A percentile compares a stretch with the other conserved stretches of the same genome.
Conservation (phyloP, 1,140 invertebrate species). For the Drosophila asahinai region DNA sequence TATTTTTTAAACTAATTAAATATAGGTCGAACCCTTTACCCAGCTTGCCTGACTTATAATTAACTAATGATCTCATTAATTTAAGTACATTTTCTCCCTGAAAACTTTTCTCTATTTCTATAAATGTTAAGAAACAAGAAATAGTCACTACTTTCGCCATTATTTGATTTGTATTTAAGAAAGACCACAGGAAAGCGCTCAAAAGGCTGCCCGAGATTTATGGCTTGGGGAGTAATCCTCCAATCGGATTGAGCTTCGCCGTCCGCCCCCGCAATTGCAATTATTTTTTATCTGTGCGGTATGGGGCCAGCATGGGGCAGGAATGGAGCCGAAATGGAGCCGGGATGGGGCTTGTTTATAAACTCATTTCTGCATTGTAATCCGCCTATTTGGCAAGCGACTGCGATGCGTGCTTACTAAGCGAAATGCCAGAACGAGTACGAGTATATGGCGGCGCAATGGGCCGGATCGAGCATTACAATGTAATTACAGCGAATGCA, state of each 20-base stretch:
- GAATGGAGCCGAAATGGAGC: too few species aligned
- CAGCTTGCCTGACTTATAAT: neutral
- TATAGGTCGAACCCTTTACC: too few species aligned
- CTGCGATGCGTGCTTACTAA: conserved; percentile 69
- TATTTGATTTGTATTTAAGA: neutral
- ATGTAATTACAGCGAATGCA: conserved; percentile 78
- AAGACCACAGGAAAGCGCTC: neutral
- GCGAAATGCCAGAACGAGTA: conserved; percentile 37
- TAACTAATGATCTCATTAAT: too few species aligned
- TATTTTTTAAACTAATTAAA: neutral
- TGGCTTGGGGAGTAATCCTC: conserved; percentile 12
- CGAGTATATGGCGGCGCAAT: conserved; percentile 20
- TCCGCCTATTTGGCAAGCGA: conserved; percentile 73
- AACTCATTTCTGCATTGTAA: conserved; percentile 80
- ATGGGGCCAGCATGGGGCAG: conserved; percentile 13
- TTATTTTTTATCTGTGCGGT: conserved; percentile 78
- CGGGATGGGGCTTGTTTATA: conserved; percentile 67
- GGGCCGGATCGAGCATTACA: conserved; percentile 59
- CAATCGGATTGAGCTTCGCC: conserved; percentile 20
- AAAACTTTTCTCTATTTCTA: neutral
- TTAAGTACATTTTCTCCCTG: neutral
- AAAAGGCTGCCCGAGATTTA: conserved; percentile 16
- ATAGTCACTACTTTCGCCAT: neutral
- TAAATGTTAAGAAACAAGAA: too few species aligned
- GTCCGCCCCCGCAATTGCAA: conserved; percentile 64